Percentiles rank a stretch among this genome's conserved stretches.
Conservation (phyloP, 1,140 invertebrate species). For the Euwallacea fornicatus region DNA sequence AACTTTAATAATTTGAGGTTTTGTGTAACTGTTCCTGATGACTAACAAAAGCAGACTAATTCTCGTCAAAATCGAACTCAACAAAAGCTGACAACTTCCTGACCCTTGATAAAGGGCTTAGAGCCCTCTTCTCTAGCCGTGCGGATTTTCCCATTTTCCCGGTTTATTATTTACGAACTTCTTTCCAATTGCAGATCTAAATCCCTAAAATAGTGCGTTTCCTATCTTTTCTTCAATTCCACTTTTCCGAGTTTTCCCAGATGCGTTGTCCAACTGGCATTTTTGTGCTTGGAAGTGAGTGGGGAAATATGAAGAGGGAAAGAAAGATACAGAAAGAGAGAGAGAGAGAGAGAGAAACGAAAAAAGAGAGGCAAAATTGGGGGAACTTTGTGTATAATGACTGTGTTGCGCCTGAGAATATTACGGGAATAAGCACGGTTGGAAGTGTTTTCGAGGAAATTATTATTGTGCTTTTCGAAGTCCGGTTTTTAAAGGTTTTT, state of each 20-base stretch:
- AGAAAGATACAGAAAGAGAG: too few species aligned
- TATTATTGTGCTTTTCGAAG: conserved; percentile 16
- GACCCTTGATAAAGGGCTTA: conserved; percentile 8
- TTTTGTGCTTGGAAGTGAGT: neutral
- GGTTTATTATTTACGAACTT: conserved; percentile 14
- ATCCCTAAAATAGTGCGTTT: neutral
- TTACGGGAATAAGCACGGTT: conserved; percentile 9
- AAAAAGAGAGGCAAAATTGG: neutral
- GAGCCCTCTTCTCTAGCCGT: neutral
- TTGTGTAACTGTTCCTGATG: too few species aligned
- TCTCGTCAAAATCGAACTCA: neutral
- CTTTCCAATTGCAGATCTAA: conserved; percentile 5
- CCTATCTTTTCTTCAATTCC: neutral
- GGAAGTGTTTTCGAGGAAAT: conserved; percentile 18
- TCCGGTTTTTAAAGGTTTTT: conserved; percentile 9
- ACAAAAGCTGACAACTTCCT: neutral
- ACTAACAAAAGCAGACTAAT: neutral
- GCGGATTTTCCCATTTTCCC: conserved; percentile 7
- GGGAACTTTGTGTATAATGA: conserved; percentile 20
- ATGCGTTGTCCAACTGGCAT: neutral
- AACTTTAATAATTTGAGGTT: too few species aligned
- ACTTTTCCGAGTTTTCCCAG: neutral
- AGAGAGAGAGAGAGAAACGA: too few species aligned
- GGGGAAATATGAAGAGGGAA: neutral
- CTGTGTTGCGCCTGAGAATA: conserved; percentile 23